Conservation (phyloP, 2,888 invertebrate genomes). For the Oligia latruncula region DNA sequence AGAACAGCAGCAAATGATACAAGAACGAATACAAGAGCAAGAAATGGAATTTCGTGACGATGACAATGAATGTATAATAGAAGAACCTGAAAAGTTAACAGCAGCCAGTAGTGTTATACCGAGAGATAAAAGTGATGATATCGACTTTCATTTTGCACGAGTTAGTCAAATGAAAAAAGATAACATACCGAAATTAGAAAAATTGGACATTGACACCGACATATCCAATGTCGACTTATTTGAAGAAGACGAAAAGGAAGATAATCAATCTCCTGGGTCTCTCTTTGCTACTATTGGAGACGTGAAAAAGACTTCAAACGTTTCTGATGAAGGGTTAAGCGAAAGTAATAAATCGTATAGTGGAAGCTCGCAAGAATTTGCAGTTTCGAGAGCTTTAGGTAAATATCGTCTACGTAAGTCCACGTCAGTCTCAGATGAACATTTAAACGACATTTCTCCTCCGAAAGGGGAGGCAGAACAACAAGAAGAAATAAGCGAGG, state of each 20-base stretch:
- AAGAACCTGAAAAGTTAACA: conserved; percentile 81
- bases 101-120: conserved; percentile 74
- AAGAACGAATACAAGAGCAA: conserved; percentile 85
- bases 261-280: conserved; percentile 91
- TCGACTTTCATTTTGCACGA: conserved; percentile 89
- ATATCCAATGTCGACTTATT: conserved; percentile 90
- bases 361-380: conserved; percentile 95
- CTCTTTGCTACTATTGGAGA: conserved; percentile 94
- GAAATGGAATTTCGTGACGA: conserved; percentile 82
- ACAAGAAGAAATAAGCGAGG: conserved; percentile 75
- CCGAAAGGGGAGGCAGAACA: conserved; percentile 79
- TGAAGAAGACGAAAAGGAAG: conserved; percentile 91
- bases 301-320: conserved; percentile 91
- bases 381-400: conserved; percentile 94
- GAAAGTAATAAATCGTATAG: conserved; percentile 90
- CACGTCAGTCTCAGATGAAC: conserved; percentile 93
- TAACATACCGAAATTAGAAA: conserved; percentile 86
- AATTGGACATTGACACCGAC: conserved; percentile 90
- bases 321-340: conserved; percentile 90
- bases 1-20: conserved; percentile 87
- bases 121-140: conserved; percentile 87
- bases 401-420: conserved; percentile 94
- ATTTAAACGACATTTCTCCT: conserved; percentile 88
- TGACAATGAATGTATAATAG: conserved; percentile 78
- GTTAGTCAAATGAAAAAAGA: conserved; percentile 89